These are phyloP conservation scores for Pseudococcus longispinus DNA, from an alignment of 2,888 invertebrate genomes.

Conservation along the genomic window DNA sequence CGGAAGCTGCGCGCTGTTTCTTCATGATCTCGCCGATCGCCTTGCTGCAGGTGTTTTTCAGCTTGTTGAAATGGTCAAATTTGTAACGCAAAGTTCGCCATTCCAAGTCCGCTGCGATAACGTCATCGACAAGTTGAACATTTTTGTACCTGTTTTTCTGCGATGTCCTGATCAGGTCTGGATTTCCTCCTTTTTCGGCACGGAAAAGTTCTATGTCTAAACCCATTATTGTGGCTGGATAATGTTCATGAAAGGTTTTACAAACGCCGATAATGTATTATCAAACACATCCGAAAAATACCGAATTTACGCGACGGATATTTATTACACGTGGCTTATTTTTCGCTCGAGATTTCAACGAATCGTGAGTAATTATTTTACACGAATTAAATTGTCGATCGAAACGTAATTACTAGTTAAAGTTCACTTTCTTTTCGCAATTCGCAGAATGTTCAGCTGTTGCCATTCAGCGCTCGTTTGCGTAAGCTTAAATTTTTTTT, in stretches of 20 bases:
- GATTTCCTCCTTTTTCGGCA: constrained; percentile 92
- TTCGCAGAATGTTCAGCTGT: background rate
- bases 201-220: constrained; percentile 96
- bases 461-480: background rate
- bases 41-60: constrained; percentile 96
- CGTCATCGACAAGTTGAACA: constrained; percentile 86
- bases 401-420: constrained; percentile 18
- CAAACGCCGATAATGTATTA: background rate
- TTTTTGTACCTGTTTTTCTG: constrained; percentile 94
- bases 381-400: background rate
- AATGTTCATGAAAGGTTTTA: background rate
- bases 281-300: constrained; percentile 12
- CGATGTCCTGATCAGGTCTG: constrained; percentile 88
- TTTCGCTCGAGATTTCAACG: background rate
- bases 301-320: background rate
- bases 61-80: constrained; percentile 92
- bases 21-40: constrained; percentile 98
- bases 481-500: background rate
- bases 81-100: constrained; percentile 91
- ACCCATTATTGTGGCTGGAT: constrained; percentile 75
- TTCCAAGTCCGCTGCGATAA: constrained; percentile 84
- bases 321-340: background rate
- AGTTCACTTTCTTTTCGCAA: background rate
- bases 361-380: background rate
- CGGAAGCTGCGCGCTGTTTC: constrained; percentile 62